These are phyloP conservation scores for Leptinotarsa lineolata DNA, from an alignment of 1,140 invertebrate genomes.

Conservation along the genomic window DNA sequence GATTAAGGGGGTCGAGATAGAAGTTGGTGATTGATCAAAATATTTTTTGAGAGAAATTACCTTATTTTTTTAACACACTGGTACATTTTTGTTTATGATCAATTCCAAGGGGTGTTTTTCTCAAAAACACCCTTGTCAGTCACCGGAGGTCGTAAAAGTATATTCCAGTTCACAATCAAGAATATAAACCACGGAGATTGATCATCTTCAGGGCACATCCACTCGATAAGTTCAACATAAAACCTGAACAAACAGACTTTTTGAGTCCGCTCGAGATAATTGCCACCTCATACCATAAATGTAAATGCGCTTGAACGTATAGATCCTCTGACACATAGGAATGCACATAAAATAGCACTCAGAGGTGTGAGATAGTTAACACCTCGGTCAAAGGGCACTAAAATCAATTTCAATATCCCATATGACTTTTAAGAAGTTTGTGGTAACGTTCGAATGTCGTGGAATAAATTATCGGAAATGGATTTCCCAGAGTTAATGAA, in stretches of 20 bases:
- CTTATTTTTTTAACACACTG: too few species aligned
- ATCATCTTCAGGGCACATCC: not conserved
- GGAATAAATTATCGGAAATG: too few species aligned
- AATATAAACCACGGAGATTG: too few species aligned
- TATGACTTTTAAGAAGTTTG: not conserved
- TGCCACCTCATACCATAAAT: constrained; percentile 6
- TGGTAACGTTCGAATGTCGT: not conserved
- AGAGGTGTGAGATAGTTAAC: constrained; percentile 15
- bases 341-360: constrained; percentile 19
- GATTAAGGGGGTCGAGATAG: too few species aligned
- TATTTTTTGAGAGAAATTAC: too few species aligned
- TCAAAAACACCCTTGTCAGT: too few species aligned
- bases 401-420: constrained; percentile 11
- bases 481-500: too few species aligned
- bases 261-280: not conserved
- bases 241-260: not conserved
- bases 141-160: too few species aligned
- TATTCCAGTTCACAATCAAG: too few species aligned
- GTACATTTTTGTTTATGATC: too few species aligned
- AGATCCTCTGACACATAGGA: constrained; percentile 11
- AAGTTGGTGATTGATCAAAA: too few species aligned
- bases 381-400: constrained; percentile 11
- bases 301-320: constrained; percentile 8
- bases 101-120: too few species aligned
- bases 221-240: not conserved